A percentile compares a stretch with the other conserved stretches of the same genome.
phyloP scores from a whole-genome alignment of 2,113 vertebrate genomes.

The Gobio gobio region DNA sequence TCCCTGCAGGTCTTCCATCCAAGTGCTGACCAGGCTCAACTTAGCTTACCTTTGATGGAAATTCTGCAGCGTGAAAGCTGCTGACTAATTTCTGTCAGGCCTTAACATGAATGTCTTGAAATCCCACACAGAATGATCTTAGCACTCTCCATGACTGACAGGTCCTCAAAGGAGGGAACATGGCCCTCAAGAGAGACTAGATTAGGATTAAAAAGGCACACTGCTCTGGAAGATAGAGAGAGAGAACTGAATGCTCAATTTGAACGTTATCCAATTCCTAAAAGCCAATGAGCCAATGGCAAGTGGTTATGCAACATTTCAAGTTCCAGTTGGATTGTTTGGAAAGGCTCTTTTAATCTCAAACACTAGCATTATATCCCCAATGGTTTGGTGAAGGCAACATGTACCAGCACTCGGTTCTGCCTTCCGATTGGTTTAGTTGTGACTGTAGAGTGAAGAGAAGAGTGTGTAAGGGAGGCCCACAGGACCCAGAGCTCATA shows the following conservation, averaged over 20 bases:
- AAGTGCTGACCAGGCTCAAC: not conserved
- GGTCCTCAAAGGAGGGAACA: not conserved
- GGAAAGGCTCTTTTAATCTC: slow-evolving; percentile 10
- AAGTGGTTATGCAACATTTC: slow-evolving; percentile 46
- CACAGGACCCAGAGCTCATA: slow-evolving; percentile 55
- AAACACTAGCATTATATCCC: slow-evolving; percentile 19
- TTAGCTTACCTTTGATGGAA: not conserved
- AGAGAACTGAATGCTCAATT: slow-evolving; percentile 14
- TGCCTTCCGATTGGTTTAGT: slow-evolving; percentile 30
- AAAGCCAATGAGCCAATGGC: slow-evolving; percentile 33
- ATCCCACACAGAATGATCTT: not conserved
- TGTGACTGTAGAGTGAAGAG: slow-evolving; percentile 19
- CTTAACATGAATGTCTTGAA: not conserved
- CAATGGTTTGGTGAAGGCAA: not conserved
- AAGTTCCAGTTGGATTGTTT: slow-evolving; percentile 24
- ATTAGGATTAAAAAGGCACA: slow-evolving; percentile 24
- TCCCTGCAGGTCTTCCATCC: not conserved
- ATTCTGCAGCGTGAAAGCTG: not conserved
- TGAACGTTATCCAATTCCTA: slow-evolving; percentile 39
- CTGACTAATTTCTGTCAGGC: not conserved
- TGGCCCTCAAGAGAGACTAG: not conserved
- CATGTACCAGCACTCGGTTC: not conserved
- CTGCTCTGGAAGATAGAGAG: slow-evolving; percentile 21
- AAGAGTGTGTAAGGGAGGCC: not conserved
- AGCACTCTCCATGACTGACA: not conserved